Evolutionary conservation across 2,888 invertebrate species (phyloP).

Genomic region (Mesorhabditis spiculigera): DNA sequence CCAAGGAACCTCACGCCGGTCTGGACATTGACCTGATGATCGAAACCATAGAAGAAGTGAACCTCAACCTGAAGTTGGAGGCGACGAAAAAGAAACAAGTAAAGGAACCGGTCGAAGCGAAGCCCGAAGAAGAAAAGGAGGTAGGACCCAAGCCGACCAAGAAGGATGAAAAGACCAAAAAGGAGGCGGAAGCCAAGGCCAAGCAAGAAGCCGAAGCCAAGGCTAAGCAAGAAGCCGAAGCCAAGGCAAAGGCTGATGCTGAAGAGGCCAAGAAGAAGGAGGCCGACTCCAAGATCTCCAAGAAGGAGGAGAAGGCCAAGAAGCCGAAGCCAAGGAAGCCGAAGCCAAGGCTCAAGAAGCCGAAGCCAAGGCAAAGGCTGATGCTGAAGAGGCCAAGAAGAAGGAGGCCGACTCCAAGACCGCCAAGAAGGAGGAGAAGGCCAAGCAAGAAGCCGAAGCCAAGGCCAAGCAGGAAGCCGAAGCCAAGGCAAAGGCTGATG

Average conservation of each 20-base stretch:
- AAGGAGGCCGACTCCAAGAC: too few relatives aligned
- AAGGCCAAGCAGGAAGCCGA: too few relatives aligned
- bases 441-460: neutral
- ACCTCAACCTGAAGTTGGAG: neutral
- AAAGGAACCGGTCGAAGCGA: neutral
- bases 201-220: neutral
- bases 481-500: neutral
- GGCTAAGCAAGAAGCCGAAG: neutral
- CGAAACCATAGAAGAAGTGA: constrained; percentile 1
- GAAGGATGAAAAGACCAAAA: neutral
- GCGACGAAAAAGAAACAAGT: neutral
- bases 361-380: neutral
- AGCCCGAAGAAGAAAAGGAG: neutral
- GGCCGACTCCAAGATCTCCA: neutral
- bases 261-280: neutral
- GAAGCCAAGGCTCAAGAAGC: neutral
- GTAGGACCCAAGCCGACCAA: neutral
- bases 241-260: neutral
- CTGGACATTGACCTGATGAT: neutral
- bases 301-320: neutral
- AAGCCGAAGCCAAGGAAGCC: neutral
- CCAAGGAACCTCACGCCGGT: neutral
- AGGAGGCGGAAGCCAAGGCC: neutral
- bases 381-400: too few relatives aligned
- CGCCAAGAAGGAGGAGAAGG: too few relatives aligned